Percentiles rank a stretch among this genome's conserved stretches.
Evolutionary conservation across 2,888 invertebrate species (phyloP).

Genomic region (Drosophila prostipennis): DNA sequence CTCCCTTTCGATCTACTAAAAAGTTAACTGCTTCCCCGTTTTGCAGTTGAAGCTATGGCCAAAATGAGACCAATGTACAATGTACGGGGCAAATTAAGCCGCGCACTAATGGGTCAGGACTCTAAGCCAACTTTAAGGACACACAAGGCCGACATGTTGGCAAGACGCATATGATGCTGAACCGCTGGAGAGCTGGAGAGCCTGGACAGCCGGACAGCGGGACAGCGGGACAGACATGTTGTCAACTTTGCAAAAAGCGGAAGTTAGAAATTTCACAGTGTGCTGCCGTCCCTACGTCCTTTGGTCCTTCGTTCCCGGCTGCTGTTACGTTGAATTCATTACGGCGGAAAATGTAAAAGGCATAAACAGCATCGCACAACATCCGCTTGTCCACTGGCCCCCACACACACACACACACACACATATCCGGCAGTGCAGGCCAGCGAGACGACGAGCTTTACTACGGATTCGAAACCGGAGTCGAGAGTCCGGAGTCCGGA

Average conservation of each 20-base stretch:
- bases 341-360: conserved; percentile 75
- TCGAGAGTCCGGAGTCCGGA: conserved; percentile 19
- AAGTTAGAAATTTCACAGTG: conserved; percentile 77
- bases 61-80: not conserved
- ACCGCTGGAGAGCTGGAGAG: not conserved
- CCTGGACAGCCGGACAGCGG: conserved; percentile 2
- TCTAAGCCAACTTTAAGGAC: conserved; percentile 40
- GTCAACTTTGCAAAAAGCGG: conserved; percentile 77
- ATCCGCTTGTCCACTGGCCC: conserved; percentile 58
- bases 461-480: conserved; percentile 7
- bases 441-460: conserved; percentile 52
- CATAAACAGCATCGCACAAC: conserved; percentile 76
- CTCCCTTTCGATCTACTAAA: not conserved
- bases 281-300: conserved; percentile 26
- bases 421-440: conserved; percentile 54
- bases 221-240: conserved; percentile 59
- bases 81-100: conserved; percentile 13
- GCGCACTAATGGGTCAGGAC: conserved; percentile 25
- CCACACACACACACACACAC: conserved; percentile 27
- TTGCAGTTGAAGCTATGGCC: conserved; percentile 1
- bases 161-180: conserved; percentile 34
- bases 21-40: no score
- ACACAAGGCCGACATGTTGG: conserved; percentile 18
- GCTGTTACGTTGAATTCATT: conserved; percentile 68
- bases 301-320: conserved; percentile 5